Percentiles rank a stretch among this genome's conserved stretches.
Evolutionary conservation across 2,888 invertebrate species (phyloP).

Genomic region (Proisotoma minuta): DNA sequence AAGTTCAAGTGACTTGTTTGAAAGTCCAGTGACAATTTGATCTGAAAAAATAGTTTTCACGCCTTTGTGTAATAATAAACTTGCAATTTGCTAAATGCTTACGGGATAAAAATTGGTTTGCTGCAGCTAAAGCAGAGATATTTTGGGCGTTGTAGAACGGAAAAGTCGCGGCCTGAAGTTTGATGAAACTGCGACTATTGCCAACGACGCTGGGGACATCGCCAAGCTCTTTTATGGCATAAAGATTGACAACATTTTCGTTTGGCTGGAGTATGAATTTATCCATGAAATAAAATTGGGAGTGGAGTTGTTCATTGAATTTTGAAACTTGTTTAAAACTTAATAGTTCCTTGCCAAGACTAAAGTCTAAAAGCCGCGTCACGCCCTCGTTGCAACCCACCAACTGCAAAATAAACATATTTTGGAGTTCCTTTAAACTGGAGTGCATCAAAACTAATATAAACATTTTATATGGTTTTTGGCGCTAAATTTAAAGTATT

Average conservation of each 20-base stretch:
- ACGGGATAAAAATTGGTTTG: constrained; percentile 46
- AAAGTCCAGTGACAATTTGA: constrained; percentile 35
- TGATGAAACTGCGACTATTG: constrained; percentile 18
- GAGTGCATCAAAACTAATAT: neutral
- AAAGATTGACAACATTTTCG: constrained; percentile 39
- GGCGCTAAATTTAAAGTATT: too few relatives aligned
- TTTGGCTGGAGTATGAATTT: constrained; percentile 45
- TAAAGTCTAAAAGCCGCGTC: constrained; percentile 38
- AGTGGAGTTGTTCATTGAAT: constrained; percentile 42
- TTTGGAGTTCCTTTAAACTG: neutral
- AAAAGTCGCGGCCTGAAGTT: constrained; percentile 41
- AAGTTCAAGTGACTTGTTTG: constrained; percentile 36
- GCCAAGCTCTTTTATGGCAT: constrained; percentile 32
- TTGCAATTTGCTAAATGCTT: too few relatives aligned
- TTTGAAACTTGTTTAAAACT: constrained; percentile 35
- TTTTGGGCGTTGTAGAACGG: constrained; percentile 31
- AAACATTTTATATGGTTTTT: too few relatives aligned
- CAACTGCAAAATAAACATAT: constrained; percentile 17
- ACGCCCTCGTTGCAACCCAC: constrained; percentile 33
- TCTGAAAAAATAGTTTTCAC: constrained; percentile 29
- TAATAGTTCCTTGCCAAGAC: constrained; percentile 28
- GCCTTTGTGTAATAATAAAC: too few relatives aligned
- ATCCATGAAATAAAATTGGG: constrained; percentile 47
- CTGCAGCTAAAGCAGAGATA: constrained; percentile 41
- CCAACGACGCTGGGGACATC: too few relatives aligned